phyloP scores from a whole-genome alignment of 2,113 vertebrate species.

The Dicaeum eximium region DNA sequence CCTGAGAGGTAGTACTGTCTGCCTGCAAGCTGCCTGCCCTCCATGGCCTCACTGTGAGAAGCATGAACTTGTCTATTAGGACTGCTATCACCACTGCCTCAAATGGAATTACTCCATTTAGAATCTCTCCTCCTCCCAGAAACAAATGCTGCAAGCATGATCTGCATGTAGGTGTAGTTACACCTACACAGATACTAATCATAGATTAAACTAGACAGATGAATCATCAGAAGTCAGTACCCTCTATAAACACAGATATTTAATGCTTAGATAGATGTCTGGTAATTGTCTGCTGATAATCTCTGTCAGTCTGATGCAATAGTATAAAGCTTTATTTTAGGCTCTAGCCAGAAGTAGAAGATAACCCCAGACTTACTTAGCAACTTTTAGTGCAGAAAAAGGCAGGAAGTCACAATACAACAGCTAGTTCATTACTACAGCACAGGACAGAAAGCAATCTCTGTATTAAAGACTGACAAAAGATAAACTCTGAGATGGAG shows the following conservation, averaged over 20 bases:
- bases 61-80: neutral
- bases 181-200: neutral
- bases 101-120: neutral
- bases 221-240: neutral
- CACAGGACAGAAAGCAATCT: neutral
- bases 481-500: neutral
- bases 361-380: neutral
- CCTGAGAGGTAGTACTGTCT: neutral
- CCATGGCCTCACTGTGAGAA: neutral
- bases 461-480: neutral
- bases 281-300: neutral
- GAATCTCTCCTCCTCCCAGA: neutral
- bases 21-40: neutral
- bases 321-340: neutral
- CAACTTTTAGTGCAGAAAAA: neutral
- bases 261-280: neutral
- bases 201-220: neutral
- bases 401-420: neutral
- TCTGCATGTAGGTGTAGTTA: neutral
- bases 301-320: neutral
- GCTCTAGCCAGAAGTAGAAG: neutral
- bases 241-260: neutral
- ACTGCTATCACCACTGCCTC: neutral
- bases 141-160: neutral
- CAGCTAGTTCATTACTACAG: neutral